Conservation (phyloP, 2,113 vertebrate species). For the Cathartes aura region DNA sequence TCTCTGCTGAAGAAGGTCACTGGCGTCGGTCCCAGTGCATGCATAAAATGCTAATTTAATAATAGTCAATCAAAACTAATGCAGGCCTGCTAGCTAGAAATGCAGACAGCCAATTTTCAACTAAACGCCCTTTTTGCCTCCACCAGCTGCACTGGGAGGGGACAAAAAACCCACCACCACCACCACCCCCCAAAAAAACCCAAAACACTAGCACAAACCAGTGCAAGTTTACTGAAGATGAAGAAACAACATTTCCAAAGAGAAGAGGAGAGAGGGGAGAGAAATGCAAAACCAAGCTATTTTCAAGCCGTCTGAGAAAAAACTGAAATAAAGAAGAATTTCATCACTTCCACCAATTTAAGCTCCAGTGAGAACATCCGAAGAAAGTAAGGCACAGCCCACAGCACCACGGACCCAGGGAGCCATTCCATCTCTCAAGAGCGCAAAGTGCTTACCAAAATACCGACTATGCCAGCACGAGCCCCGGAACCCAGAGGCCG, state of each 20-base stretch:
- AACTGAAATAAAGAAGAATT: background rate
- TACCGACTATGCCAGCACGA: accelerated
- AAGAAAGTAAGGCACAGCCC: background rate
- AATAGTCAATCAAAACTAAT: background rate
- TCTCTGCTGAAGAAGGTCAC: background rate
- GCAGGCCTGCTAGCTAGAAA: background rate
- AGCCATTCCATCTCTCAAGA: background rate
- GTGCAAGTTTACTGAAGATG: background rate
- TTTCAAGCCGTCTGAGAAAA: background rate
- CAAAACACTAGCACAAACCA: background rate
- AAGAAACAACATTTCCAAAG: background rate
- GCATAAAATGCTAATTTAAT: background rate
- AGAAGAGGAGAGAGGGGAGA: background rate
- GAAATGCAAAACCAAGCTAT: background rate
- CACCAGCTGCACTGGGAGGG: background rate
- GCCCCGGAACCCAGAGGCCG: background rate
- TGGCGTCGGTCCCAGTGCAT: background rate
- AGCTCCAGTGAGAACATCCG: background rate
- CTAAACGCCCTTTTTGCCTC: background rate
- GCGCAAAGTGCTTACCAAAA: background rate
- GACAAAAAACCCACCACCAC: accelerated
- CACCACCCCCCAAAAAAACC: background rate
- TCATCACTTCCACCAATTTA: background rate
- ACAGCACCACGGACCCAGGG: accelerated
- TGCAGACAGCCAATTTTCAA: background rate